Evolutionary conservation across 2,797 vertebrate genomes (phyloP).

Genomic region (Rhodeus uyekii): DNA sequence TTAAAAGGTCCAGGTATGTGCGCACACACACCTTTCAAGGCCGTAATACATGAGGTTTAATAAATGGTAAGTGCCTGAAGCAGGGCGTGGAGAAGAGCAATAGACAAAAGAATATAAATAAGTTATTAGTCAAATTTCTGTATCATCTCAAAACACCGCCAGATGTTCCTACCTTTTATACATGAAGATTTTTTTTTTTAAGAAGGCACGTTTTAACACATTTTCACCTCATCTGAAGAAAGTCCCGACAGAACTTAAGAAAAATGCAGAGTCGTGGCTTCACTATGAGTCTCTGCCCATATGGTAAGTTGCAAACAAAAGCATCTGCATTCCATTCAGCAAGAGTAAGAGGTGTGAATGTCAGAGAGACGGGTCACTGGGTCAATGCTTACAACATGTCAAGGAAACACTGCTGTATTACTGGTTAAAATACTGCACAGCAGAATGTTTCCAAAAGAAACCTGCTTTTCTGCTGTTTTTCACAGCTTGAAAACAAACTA

Average conservation of each 20-base stretch:
- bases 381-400: slow-evolving; percentile 50
- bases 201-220: background rate
- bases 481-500: slow-evolving; percentile 18
- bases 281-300: slow-evolving; percentile 35
- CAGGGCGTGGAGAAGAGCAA: background rate
- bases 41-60: background rate
- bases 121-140: background rate
- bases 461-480: slow-evolving; percentile 3
- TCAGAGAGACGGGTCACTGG: slow-evolving; percentile 36
- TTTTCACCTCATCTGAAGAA: background rate
- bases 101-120: background rate
- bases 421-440: slow-evolving; percentile 14
- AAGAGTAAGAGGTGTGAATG: slow-evolving; percentile 46
- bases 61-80: background rate
- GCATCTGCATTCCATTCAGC: slow-evolving; percentile 51
- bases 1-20: slow-evolving; percentile 45
- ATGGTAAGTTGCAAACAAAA: slow-evolving; percentile 53
- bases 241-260: slow-evolving; percentile 6
- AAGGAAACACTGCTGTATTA: slow-evolving; percentile 18
- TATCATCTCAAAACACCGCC: background rate
- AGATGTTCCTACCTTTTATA: background rate
- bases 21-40: background rate
- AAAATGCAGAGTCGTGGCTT: slow-evolving; percentile 15
- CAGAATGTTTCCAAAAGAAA: background rate
- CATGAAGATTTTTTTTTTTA: background rate